phyloP scores from a whole-genome alignment of 2,113 vertebrate genomes.

The Paramisgurnus dabryanus region DNA sequence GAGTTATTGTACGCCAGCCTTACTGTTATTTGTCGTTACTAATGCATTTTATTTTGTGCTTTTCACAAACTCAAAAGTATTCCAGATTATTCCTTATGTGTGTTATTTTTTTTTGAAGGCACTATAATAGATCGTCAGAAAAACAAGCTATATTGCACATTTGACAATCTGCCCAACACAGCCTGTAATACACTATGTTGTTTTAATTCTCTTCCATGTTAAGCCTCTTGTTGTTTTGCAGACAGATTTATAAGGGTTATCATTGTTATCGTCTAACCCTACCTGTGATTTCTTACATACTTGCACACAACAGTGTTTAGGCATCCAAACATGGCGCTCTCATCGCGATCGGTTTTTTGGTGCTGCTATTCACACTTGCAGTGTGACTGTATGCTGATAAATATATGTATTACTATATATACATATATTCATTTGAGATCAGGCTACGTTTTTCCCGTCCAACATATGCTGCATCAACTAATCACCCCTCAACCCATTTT shows the following conservation, averaged over 20 bases:
- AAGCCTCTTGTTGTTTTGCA: background rate
- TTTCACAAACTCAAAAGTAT: conserved; percentile 37
- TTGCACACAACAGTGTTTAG: background rate
- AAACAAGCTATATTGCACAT: conserved; percentile 26
- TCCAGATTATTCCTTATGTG: background rate
- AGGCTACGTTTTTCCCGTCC: background rate
- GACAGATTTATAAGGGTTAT: background rate
- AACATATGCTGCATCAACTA: background rate
- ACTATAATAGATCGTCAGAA: conserved; percentile 27
- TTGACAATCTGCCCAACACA: conserved; percentile 48
- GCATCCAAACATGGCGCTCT: no score
- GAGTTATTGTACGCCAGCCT: conserved; percentile 17
- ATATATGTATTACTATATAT: conserved; percentile 25
- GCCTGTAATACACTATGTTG: background rate
- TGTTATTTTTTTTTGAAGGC: background rate
- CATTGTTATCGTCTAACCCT: background rate
- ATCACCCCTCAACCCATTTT: background rate
- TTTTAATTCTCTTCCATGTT: background rate
- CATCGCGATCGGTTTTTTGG: background rate
- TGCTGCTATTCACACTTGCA: background rate
- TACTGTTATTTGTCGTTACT: conserved; percentile 9
- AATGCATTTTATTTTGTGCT: conserved; percentile 8
- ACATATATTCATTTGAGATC: background rate
- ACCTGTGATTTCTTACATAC: background rate
- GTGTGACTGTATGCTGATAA: background rate